Conservation (phyloP, 2,797 vertebrate species). For the Darevskia nairensis region DNA sequence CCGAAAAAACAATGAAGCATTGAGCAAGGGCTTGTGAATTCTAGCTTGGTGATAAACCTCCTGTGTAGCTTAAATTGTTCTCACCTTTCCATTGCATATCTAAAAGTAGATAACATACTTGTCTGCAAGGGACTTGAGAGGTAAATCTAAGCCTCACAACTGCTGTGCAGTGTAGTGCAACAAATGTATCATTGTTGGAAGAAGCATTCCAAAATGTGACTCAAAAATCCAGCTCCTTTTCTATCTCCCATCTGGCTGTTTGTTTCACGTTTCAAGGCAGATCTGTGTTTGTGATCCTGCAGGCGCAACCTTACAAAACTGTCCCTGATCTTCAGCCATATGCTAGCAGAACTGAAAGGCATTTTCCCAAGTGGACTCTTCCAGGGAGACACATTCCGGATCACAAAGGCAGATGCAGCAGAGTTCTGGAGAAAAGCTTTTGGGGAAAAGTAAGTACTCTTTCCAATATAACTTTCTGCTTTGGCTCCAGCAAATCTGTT, state of each 20-base stretch:
- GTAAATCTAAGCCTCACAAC: not conserved
- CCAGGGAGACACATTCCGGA: slow-evolving; percentile 96
- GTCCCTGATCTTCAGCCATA: slow-evolving; percentile 98
- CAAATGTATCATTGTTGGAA: not conserved
- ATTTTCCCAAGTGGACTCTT: slow-evolving; percentile 96
- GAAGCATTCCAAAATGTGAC: not conserved
- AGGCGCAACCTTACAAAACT: slow-evolving; percentile 97
- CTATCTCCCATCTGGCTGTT: not conserved
- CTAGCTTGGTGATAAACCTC: not conserved
- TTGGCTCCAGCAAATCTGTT: not conserved
- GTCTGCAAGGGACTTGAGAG: not conserved
- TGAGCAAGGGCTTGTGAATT: not conserved
- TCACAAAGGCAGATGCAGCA: slow-evolving; percentile 98
- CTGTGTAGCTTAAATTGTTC: not conserved
- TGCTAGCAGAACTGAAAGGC: slow-evolving; percentile 97
- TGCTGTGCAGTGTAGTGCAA: rapidly evolving
- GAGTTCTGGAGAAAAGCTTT: slow-evolving; percentile 98
- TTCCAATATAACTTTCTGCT: not conserved
- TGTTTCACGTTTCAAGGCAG: not conserved
- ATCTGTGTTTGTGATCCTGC: slow-evolving; percentile 37
- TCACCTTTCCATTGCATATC: not conserved
- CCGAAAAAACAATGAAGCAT: not conserved
- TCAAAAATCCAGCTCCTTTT: not conserved
- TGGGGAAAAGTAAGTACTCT: slow-evolving; percentile 91
- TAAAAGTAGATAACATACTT: not conserved